Base-by-base conservation (phyloP, 2,113 vertebrate genomes). In the Syrmaticus mikado region DNA sequence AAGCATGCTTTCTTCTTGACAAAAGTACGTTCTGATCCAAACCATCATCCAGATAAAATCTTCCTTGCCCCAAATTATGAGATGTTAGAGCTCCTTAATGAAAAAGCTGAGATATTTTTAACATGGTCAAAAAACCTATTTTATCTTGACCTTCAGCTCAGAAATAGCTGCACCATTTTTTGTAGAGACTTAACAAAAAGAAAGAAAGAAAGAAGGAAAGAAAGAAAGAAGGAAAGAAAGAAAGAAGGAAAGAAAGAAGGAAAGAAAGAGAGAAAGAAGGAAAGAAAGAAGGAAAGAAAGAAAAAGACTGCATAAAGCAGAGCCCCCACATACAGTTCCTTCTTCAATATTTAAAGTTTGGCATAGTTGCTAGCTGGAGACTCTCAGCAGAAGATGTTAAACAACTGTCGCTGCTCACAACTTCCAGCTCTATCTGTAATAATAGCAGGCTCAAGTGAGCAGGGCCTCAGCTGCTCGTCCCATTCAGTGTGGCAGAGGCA, bases 121-220 rank as follows among this genome's bases (percentile, higher is more conserved):
- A 78, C 94, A 1, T 61, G 74, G 77, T 96, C 92, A 96, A 30
- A 94, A 95, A 96, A 93, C 93, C 94, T 89, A 93, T 92, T 96
- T 96, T 95, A 79, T 94, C 77, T 94, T 94, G 95, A 96, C 95
- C 96, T 96, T 92, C 94, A 95, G 74, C 92, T 95, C 94, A 93
- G 92, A 96, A 96, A 96, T 96, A 96, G 94, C 83, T 93, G 92
- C 73, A 20, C 90, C 73, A 61, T 93, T 91, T 95, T 73, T 48
- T 67, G 70, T 77, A 41, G 34, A 78, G 36, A 28, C 84, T 92
- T 89, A 41, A 2, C 76, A 81, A 93, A 60, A 46, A 50, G 13
- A 24, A 50, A 48, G 20, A 22, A n/a, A 58, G 21, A 48, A 48
- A 48, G 21, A 48, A 48, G 24, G 21, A 22, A 13, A 22, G 22